phyloP scores from a whole-genome alignment of 2,113 vertebrate genomes.

The Paralichthys olivaceus region DNA sequence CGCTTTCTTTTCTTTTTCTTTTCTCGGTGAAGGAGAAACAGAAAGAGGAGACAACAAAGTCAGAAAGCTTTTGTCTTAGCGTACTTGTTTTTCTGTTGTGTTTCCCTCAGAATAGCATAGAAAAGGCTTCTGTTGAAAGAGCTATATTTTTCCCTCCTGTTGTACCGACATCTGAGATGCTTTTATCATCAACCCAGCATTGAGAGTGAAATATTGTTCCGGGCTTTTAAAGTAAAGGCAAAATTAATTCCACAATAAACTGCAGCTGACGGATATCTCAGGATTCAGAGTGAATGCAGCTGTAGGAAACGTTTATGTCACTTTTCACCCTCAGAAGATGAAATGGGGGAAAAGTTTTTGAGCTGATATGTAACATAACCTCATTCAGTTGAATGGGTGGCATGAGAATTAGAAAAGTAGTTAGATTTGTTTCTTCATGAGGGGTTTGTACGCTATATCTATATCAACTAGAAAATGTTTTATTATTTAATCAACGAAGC shows the following conservation, averaged over 20 bases:
- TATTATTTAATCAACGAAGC: no score
- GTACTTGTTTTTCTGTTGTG: constrained; percentile 45
- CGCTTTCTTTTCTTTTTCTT: constrained; percentile 40
- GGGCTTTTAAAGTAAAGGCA: constrained; percentile 48
- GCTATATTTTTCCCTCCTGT: constrained; percentile 52
- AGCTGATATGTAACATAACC: constrained; percentile 9
- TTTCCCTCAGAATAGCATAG: constrained; percentile 59
- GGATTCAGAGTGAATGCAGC: constrained; percentile 18
- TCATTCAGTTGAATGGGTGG: constrained; percentile 15
- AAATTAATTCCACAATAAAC: constrained; percentile 58
- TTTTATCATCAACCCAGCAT: constrained; percentile 52
- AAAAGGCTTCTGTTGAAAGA: constrained; percentile 48
- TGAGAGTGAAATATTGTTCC: constrained; percentile 45
- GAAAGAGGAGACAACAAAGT: constrained; percentile 62
- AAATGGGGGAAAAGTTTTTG: constrained; percentile 34
- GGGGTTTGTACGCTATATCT: neutral
- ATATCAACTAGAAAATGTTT: neutral
- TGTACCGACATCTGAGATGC: constrained; percentile 41
- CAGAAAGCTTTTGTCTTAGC: constrained; percentile 53
- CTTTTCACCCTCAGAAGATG: constrained; percentile 41
- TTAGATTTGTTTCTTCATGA: neutral
- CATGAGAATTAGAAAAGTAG: neutral
- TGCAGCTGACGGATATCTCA: constrained; percentile 28
- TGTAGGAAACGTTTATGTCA: constrained; percentile 44
- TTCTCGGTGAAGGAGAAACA: constrained; percentile 42